Base-by-base conservation (phyloP, 2,113 vertebrate genomes). In the Myrmecobius fasciatus region DNA sequence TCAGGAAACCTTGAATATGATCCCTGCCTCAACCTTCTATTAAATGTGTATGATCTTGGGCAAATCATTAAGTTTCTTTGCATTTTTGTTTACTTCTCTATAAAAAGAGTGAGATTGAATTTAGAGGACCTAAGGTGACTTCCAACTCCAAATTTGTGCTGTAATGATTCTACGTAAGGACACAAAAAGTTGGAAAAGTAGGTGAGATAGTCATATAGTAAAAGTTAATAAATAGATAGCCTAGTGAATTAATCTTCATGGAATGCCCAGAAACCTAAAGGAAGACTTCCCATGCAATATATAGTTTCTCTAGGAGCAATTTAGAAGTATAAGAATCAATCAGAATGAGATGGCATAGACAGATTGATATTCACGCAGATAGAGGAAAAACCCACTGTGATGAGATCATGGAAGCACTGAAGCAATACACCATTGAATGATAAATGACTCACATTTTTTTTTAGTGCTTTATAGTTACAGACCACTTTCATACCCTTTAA, bases 271-370 rank as follows among this genome's bases (percentile, higher is more conserved):
- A n/a, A n/a, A 75, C 14, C 36, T 22, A 75, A 75, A 75, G 60
- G 14, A 75, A 75, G 60, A 75, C 31, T 75, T 75, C 5, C 60
- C n/a, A 75, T 7, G 3, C 36, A 75, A 75, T 75, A 75, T 1
- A 75, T 20, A 75, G 60, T 75, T 93, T 97, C 96, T 96, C 91
- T 90, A 95, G 95, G 93, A 97, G 97, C 96, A 54, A 31, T 51
- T 91, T 97, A 97, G 98, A 97, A 96, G 36, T n/a, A 75, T 75
- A 17, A 75, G 36, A 75, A 75, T 75, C 14, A 75, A 75, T 75
- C 60, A 75, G 60, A 75, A 75, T 75, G 60, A n/a, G 60, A n/a
- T 75, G 60, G 36, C 60, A 75, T 6, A 75, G 60, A 67, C 14
- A 67, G 60, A 75, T 75, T 75, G 60, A 75, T 75, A 75, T n/a